Evolutionary conservation across 2,113 vertebrate species (phyloP).

Genomic region (Loxodonta africana): DNA sequence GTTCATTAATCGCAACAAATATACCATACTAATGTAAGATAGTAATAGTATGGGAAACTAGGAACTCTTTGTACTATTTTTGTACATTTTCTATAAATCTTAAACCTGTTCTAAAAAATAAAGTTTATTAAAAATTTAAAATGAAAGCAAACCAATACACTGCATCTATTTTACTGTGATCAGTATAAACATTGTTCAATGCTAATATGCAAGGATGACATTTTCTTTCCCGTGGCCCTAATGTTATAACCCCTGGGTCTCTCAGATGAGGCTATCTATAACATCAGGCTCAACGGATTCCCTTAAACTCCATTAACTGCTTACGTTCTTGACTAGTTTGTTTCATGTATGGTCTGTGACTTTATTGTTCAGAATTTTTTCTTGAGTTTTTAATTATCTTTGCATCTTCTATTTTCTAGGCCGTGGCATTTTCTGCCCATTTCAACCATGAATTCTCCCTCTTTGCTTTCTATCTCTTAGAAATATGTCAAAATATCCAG

Average conservation of each 20-base stretch:
- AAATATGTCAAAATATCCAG: background rate
- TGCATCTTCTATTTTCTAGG: background rate
- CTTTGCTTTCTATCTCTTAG: conserved; percentile 23
- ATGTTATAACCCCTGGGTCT: background rate
- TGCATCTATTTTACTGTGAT: background rate
- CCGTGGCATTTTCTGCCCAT: background rate
- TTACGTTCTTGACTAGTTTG: background rate
- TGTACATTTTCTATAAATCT: conserved; percentile 20
- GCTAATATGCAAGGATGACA: background rate
- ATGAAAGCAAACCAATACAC: background rate
- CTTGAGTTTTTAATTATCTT: background rate
- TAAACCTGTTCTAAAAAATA: conserved; percentile 15
- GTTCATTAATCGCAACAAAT: too few relatives aligned
- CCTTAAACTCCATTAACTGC: background rate
- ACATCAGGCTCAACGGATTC: background rate
- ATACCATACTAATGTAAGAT: too few relatives aligned
- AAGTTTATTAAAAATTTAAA: background rate
- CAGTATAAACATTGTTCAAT: background rate
- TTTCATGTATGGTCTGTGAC: background rate
- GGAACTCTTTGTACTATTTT: background rate
- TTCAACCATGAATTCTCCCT: background rate
- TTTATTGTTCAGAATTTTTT: conserved; percentile 36
- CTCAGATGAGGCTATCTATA: conserved; percentile 1
- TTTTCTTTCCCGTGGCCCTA: background rate
- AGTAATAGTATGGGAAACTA: too few relatives aligned